Conservation (phyloP, 2,113 vertebrate species). For the Indicator maculatus region DNA sequence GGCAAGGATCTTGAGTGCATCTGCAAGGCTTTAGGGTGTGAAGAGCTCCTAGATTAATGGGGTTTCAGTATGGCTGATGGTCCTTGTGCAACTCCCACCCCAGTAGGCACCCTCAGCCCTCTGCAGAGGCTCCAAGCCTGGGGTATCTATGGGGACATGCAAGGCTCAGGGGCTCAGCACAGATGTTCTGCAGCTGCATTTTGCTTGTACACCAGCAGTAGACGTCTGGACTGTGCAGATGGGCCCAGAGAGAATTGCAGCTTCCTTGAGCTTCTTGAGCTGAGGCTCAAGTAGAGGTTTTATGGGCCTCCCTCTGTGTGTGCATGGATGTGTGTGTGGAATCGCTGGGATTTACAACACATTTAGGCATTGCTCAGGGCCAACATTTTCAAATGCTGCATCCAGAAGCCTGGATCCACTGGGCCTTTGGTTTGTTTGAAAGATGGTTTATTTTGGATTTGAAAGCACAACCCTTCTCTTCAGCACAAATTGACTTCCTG, state of each 20-base stretch:
- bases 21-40: neutral
- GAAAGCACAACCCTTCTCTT: neutral
- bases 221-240: neutral
- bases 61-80: neutral
- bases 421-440: neutral
- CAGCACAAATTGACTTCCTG: neutral
- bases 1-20: neutral
- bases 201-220: neutral
- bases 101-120: neutral
- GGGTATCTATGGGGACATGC: neutral
- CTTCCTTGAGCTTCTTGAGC: slow-evolving; percentile 6
- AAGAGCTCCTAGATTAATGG: neutral
- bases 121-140: neutral
- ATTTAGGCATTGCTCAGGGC: neutral
- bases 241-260: neutral
- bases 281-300: neutral
- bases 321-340: neutral
- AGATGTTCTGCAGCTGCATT: slow-evolving; percentile 43
- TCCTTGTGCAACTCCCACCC: neutral
- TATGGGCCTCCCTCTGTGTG: neutral
- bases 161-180: neutral
- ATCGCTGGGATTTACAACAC: neutral
- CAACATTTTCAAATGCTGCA: neutral
- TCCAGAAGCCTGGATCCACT: slow-evolving; percentile 32
- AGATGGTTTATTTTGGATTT: slow-evolving; percentile 4